phyloP scores from a whole-genome alignment of 2,113 vertebrate genomes.

The Archocentrus centrarchus region DNA sequence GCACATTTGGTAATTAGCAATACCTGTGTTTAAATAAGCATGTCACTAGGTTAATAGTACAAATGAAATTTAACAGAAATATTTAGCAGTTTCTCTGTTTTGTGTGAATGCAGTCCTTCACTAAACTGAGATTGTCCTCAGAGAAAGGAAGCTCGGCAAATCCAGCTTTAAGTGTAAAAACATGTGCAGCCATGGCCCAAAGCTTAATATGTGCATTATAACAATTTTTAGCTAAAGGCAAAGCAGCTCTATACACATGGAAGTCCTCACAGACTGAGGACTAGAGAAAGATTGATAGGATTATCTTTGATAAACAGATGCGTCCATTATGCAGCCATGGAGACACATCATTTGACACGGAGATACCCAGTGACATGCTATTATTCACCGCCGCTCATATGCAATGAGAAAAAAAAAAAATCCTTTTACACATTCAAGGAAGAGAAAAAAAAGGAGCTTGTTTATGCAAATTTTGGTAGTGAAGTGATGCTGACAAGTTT shows the following conservation, averaged over 20 bases:
- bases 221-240: neutral
- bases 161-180: constrained; percentile 86
- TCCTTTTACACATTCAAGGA: constrained; percentile 36
- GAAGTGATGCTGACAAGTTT: constrained; percentile 23
- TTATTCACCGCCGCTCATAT: constrained; percentile 36
- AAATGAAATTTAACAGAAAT: neutral
- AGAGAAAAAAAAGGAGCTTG: constrained; percentile 36
- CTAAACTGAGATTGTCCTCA: neutral
- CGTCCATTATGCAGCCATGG: constrained; percentile 37
- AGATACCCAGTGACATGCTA: constrained; percentile 40
- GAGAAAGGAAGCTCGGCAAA: constrained; percentile 79
- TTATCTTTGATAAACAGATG: constrained; percentile 36
- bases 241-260: neutral
- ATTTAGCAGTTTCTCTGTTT: neutral
- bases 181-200: neutral
- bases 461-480: constrained; percentile 42
- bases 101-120: neutral
- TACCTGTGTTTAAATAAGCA: neutral
- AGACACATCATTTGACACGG: constrained; percentile 38
- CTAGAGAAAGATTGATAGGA: neutral
- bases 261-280: neutral
- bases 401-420: constrained; percentile 15
- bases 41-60: too few relatives aligned
- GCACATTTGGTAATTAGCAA: neutral
- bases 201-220: neutral